These are phyloP conservation scores for Myotis planiceps DNA, from an alignment of 2,797 vertebrate species.

Conservation along the genomic window DNA sequence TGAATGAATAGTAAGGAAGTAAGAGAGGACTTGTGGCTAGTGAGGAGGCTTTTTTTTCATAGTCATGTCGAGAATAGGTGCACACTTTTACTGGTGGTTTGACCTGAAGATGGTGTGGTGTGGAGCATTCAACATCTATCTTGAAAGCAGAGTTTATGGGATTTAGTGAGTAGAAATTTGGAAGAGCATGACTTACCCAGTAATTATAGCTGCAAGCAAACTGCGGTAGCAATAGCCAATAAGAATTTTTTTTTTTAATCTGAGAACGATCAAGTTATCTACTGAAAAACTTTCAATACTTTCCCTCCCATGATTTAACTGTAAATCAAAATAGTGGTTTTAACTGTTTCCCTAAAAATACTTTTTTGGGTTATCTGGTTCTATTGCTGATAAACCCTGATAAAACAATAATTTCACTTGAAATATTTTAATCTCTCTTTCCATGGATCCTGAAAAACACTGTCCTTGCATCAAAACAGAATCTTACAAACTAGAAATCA, in stretches of 20 bases:
- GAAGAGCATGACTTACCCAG: not conserved
- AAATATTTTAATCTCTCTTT: not conserved
- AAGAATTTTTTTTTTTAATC: constrained; percentile 24
- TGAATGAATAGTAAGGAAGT: not conserved
- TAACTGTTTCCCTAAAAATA: not conserved
- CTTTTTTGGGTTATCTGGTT: not conserved
- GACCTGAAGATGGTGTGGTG: not conserved
- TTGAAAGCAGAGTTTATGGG: not conserved
- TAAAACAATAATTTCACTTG: not conserved
- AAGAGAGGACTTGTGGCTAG: not conserved
- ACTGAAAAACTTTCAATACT: constrained; percentile 10
- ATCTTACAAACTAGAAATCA: not conserved
- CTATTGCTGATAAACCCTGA: constrained; percentile 15
- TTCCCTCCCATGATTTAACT: constrained; percentile 1
- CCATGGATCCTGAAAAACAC: not conserved
- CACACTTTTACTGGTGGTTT: not conserved
- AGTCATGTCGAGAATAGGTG: not conserved
- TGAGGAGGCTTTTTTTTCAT: not conserved
- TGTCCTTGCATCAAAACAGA: not conserved
- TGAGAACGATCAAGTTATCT: constrained; percentile 24
- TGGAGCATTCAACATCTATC: not conserved
- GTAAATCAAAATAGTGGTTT: constrained; percentile 27
- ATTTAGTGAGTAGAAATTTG: not conserved
- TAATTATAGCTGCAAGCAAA: constrained; percentile 12
- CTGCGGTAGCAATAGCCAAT: constrained; percentile 19